Evolutionary conservation across 1,140 invertebrate species (phyloP).

Genomic region (Pseudomyrmex cubaensis): DNA sequence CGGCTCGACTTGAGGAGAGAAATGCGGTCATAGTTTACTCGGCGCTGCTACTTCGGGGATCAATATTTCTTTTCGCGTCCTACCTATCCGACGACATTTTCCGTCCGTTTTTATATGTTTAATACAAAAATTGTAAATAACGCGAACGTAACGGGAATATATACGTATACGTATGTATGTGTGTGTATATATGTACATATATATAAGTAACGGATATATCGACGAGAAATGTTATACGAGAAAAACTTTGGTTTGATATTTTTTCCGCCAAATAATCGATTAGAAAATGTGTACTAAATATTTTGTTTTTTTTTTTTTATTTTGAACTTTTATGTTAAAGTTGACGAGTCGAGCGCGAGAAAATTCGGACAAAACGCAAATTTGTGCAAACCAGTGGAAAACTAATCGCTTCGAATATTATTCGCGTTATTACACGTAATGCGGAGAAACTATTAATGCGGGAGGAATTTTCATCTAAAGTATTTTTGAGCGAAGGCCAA

Average conservation of each 20-base stretch:
- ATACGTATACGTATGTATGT: no score
- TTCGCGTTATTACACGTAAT: not conserved
- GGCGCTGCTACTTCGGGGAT: constrained; percentile 3
- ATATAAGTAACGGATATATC: not conserved
- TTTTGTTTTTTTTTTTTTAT: not conserved
- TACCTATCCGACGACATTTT: not conserved
- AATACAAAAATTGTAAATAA: not conserved
- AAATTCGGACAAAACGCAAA: not conserved
- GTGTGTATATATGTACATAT: no score
- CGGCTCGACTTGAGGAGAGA: constrained; percentile 33
- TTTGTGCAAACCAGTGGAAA: not conserved
- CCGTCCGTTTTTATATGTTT: not conserved
- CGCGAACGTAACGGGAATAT: not conserved
- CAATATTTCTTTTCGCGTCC: constrained; percentile 44
- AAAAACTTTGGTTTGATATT: not conserved
- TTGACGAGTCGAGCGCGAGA: no score
- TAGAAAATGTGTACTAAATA: not conserved
- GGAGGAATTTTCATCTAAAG: not conserved
- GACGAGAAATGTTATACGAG: not conserved
- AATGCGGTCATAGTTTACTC: constrained; percentile 41
- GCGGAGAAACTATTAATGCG: not conserved
- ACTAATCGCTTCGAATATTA: not conserved
- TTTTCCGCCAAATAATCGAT: not conserved
- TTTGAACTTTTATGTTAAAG: no score
- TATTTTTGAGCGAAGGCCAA: not conserved